Base-by-base conservation (phyloP, 2,888 invertebrate genomes). In the Ctenicera cuprea region DNA sequence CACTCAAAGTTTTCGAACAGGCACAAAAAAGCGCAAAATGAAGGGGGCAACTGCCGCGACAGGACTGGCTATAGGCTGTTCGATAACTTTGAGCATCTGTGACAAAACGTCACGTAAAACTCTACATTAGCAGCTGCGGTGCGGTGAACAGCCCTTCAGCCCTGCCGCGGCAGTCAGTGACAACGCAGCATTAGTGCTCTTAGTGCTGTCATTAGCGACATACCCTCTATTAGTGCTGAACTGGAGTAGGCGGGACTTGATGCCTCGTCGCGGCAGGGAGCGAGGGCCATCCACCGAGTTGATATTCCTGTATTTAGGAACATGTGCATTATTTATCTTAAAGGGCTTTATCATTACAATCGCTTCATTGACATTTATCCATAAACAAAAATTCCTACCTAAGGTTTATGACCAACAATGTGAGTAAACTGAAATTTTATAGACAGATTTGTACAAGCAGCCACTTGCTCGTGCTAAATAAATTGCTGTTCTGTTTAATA, bases 201-300 rank as follows among this genome's bases (percentile, higher is more conserved):
- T 73, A 70, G 73, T 73, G 30, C 43, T 61, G 64, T 62, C 48
- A 33, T 64, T 54, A 85, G 86, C 86, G 88, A 93, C 93, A 90
- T 94, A 96, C 96, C 96, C 96, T 90, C 91, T 90, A 89, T 94
- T 94, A 86, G 94, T 94, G 90, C 92, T 93, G 92, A 95, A 95
- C 91, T 95, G 95, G 88, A 95, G 93, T 85, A 96, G 92, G 86
- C 96, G 93, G 86, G 96, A 95, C 90, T 95, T 95, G 90, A 95
- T 94, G 87, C 95, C 95, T 88, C 95, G 93, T 87, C 94, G 92
- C 88, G 94, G 95, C 92, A 95, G 92, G 90, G 94, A 94, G 92
- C 94, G 93, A 89, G 93, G 93, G 89, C 94, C 94, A 90, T 94
- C 94, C 90, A 92, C 92, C 86, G 90, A 90, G 85, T 88, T 87